Evolutionary conservation across 2,797 vertebrate genomes (phyloP).

Genomic region (Gallinago stenura): DNA sequence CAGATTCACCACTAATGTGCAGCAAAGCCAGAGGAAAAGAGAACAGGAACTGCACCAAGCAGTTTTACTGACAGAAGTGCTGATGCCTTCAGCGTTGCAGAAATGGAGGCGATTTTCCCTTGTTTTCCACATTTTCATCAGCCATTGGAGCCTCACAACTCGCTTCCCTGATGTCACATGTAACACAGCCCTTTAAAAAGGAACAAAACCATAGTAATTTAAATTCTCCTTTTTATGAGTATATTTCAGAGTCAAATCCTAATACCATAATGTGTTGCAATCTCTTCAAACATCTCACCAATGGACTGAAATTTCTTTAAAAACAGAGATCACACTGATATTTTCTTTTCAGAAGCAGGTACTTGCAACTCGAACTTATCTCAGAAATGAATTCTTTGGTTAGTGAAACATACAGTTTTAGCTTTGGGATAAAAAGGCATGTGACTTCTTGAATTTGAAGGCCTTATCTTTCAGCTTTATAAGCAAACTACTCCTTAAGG

Average conservation of each 20-base stretch:
- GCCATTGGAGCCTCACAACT: background rate
- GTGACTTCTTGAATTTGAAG: background rate
- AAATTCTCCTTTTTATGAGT: background rate
- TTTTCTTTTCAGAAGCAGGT: background rate
- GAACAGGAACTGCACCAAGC: background rate
- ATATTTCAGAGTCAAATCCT: background rate
- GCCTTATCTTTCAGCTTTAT: background rate
- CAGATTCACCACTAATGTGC: background rate
- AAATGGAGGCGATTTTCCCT: background rate
- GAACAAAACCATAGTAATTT: background rate
- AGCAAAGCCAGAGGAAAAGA: background rate
- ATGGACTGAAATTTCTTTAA: background rate
- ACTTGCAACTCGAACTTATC: background rate
- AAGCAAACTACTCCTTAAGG: background rate
- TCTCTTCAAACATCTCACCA: background rate
- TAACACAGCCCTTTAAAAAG: conserved; percentile 68
- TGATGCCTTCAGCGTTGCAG: background rate
- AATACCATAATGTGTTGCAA: background rate
- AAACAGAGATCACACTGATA: background rate
- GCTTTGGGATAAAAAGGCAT: background rate
- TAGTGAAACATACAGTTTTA: background rate
- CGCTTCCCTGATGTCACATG: background rate
- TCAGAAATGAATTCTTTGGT: background rate
- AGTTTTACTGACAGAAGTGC: background rate
- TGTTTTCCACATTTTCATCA: background rate